Percentiles rank a stretch among this genome's conserved stretches.
phyloP scores from a whole-genome alignment of 2,113 vertebrate genomes.

The Psephotus haematonotus region DNA sequence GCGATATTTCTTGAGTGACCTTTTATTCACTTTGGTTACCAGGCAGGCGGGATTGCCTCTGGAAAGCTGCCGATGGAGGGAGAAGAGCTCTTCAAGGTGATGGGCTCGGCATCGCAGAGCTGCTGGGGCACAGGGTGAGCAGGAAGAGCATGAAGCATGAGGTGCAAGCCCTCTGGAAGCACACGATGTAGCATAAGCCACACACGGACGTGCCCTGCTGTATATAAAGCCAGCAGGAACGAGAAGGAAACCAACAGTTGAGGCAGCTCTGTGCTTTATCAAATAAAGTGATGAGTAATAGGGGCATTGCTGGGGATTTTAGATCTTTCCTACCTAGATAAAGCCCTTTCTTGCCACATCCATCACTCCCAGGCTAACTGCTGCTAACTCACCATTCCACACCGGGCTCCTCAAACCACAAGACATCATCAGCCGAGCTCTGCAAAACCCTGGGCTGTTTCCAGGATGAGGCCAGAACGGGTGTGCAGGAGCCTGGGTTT shows the following conservation, averaged over 20 bases:
- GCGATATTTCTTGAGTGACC: conserved; percentile 34
- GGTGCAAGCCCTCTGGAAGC: background rate
- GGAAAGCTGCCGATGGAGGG: background rate
- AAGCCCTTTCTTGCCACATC: background rate
- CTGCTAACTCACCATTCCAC: background rate
- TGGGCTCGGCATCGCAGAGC: accelerated
- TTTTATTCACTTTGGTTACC: background rate
- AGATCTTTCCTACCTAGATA: background rate
- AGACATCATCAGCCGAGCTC: background rate
- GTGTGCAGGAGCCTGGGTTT: background rate
- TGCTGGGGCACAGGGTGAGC: accelerated
- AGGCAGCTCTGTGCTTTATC: background rate
- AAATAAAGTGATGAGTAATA: background rate
- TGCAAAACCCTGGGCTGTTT: background rate
- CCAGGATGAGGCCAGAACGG: background rate
- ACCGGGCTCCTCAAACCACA: background rate
- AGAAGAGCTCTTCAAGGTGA: background rate
- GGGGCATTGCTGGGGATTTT: background rate
- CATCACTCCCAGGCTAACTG: background rate
- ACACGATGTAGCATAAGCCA: background rate
- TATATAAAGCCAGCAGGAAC: accelerated
- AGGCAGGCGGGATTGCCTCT: background rate
- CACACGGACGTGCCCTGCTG: accelerated
- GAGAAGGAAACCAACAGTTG: background rate
- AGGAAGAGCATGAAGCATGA: background rate